Evolutionary conservation across 1,140 invertebrate species (phyloP), one percentile per base, ranked within the genome.

Genomic region (Hyles vespertilio): DNA sequence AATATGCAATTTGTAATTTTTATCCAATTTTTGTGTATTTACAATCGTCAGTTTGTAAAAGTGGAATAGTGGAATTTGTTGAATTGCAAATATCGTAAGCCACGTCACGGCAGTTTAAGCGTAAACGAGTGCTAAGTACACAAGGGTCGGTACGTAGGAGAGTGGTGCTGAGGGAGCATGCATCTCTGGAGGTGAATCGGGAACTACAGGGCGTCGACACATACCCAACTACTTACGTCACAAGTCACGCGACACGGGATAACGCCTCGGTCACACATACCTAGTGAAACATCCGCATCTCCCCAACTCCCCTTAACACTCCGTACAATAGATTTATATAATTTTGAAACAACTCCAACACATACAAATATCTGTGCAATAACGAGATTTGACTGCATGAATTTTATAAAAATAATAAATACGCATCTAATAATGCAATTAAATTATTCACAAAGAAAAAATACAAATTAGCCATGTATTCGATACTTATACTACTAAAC

Each of bases 351-450:
- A 48, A n/a, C 5, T 48, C 5, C 5, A 5, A n/a, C 7, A 11
- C 46, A n/a, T 5, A 48, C 12, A 48, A 7, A 48, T 10, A 11
- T 48, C 12, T 5, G 60, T 53, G 32, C 59, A 54, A 66, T 87
- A 89, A 89, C 86, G 86, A 89, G 86, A 89, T 89, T 89, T 89
- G 86, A 89, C 86, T 89, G 86, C 86, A 89, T 86, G 83, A 89
- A 87, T 80, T 67, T 63, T 47, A 11, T 33, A 48, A 44, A 22
- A 56, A 56, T 46, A 60, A 69, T 66, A 67, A 50, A 22, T 72
- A 61, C 71, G 57, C 67, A 63, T 72, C 66, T 69, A 73, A 72
- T 61, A 65, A 65, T 63, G 50, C 48, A 69, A 66, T 70, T 69
- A 61, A 67, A 54, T 61, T 61, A 56, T 67, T 61, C 44, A 46